Conservation (phyloP, 2,888 invertebrate species). For the Carabus problematicus region DNA sequence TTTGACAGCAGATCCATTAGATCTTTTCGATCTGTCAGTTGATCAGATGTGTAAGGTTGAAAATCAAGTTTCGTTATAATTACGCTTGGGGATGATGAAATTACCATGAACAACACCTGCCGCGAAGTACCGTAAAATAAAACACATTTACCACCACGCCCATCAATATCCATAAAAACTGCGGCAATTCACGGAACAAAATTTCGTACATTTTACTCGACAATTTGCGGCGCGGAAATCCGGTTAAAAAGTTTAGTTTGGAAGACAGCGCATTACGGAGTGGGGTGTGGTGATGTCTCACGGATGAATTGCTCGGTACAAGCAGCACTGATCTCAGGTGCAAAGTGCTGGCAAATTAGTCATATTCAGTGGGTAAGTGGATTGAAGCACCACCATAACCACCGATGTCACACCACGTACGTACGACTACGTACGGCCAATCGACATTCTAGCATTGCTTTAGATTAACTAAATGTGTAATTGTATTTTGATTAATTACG, state of each 20-base stretch:
- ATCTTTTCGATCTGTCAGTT: too few relatives aligned
- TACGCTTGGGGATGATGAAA: too few relatives aligned
- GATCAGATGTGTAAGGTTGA: too few relatives aligned
- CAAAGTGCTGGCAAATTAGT: conserved; percentile 54
- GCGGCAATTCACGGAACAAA: conserved; percentile 13
- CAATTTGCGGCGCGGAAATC: conserved; percentile 25
- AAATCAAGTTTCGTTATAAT: too few relatives aligned
- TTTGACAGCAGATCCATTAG: too few relatives aligned
- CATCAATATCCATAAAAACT: conserved; percentile 33
- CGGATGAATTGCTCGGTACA: conserved; percentile 5
- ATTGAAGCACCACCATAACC: conserved; percentile 47
- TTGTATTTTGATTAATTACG: too few relatives aligned
- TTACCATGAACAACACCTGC: too few relatives aligned
- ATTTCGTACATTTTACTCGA: conserved; percentile 36
- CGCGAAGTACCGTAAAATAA: too few relatives aligned
- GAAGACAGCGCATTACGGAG: not conserved
- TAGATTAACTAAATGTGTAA: too few relatives aligned
- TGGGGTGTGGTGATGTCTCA: not conserved
- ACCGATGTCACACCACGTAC: not conserved
- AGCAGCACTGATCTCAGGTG: conserved; percentile 53
- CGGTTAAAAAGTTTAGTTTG: conserved; percentile 30
- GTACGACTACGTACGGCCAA: not conserved
- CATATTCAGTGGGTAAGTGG: conserved; percentile 51
- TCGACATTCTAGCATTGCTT: not conserved
- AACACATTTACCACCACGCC: not conserved